Percentiles rank a stretch among this genome's conserved stretches.
These are phyloP conservation scores for Hanleya hanleyi DNA, from an alignment of 2,888 invertebrate species.

Conservation along the genomic window DNA sequence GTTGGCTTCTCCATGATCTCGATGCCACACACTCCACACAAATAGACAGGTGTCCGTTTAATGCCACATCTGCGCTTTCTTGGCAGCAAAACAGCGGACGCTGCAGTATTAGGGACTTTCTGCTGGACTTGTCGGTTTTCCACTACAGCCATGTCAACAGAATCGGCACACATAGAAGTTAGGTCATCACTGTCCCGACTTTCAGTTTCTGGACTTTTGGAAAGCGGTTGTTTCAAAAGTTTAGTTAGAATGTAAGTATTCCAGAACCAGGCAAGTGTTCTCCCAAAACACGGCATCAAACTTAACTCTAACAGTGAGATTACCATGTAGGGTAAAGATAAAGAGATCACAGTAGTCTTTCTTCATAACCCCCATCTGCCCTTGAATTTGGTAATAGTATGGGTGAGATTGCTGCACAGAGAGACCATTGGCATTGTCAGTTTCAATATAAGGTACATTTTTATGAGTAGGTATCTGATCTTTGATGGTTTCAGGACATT, in stretches of 20 bases:
- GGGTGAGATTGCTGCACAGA: conserved; percentile 4
- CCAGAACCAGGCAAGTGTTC: background rate
- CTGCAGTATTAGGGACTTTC: no score
- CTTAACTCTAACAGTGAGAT: background rate
- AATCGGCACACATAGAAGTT: no score
- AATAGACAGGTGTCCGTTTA: background rate
- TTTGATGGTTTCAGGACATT: background rate
- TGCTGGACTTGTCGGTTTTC: no score
- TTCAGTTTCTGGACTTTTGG: no score
- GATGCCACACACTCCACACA: background rate
- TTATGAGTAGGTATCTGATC: background rate
- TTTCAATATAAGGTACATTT: conserved; percentile 2
- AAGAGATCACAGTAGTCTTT: conserved; percentile 10
- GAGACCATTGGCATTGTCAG: background rate
- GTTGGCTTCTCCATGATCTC: background rate
- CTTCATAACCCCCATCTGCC: conserved; percentile 12
- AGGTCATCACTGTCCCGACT: no score
- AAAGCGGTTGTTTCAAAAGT: background rate
- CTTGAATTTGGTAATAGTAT: conserved; percentile 18
- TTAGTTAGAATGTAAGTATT: background rate
- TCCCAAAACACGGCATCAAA: background rate
- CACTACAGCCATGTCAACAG: no score
- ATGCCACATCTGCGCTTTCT: background rate
- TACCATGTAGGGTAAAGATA: conserved; percentile 8
- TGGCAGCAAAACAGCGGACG: no score